Base-by-base conservation (phyloP, 2,797 vertebrate genomes). In the Momotus momota region DNA sequence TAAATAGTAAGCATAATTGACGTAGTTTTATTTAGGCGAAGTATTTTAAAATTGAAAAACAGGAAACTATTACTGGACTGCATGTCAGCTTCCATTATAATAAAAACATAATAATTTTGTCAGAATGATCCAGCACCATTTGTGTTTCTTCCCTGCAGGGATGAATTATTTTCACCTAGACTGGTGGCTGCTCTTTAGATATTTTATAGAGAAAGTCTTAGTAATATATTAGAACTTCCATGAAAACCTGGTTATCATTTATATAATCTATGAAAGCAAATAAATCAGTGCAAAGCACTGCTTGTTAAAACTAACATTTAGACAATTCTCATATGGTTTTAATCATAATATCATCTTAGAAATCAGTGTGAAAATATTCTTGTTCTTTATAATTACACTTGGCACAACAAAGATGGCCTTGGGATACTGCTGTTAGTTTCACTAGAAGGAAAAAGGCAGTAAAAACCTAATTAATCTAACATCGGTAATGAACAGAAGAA, bases 21-120 rank as follows among this genome's bases (percentile, higher is more conserved):
- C 26, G 15, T 81, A 52, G 26, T 81, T 94, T 89, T 89, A 90
- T 93, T 95, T 96, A 94, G 64, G 65, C 81, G 69, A 94, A 90
- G 29, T 69, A 58, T 90, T 94, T 92, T 75, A 75, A 86, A 95
- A 69, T 35, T 78, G 71, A 74, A 94, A 96, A 94, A 22, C 88
- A 95, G 91, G 93, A 95, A 96, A 57, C 31, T 94, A 67, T 94
- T 92, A 89, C 31, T 55, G 80, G 33, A 91, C 35, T 71, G 38
- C 15, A 22, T 62, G 82, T 87, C 93, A 91, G 29, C 51, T 94
- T 85, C 52, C 86, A 54, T 92, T 95, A 93, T n/a, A 55, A 57
- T 70, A 71, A 93, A 70, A 84, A 8, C 40, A 10, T 86, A 71
- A 89, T 71, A 80, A 23, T 35, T 93, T 89, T 82, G 64, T 93